Evolutionary conservation across 2,113 vertebrate species (phyloP), one percentile per base, ranked within the genome.

Genomic region (Coptodon rendalli): DNA sequence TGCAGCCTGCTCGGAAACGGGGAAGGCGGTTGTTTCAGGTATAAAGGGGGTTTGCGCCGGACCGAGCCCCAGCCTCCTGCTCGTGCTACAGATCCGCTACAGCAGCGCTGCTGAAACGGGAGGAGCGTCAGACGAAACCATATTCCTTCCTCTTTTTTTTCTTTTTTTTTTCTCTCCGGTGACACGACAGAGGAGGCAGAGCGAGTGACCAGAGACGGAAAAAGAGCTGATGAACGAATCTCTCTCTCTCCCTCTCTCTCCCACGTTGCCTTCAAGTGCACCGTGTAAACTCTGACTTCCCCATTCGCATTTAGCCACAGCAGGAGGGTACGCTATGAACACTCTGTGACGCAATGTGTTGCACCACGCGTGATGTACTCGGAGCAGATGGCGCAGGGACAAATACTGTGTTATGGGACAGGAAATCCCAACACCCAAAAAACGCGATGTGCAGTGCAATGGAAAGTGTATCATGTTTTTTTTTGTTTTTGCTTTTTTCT

Each of bases 51-150:
- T 90, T 90, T 66, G 83, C n/a, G 45, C 80, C 81, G 81, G 82
- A 91, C 85, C 88, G 83, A 91, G 87, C 81, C 84, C 76, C 89
- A 90, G 92, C 86, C 90, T 89, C 87, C 90, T 87, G 83, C 85
- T 85, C 89, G 68, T 17, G 12, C 73, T 9, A 80, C 16, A 83
- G 89, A 91, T 93, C 93, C 85, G 90, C 92, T 94, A 92, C 68
- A 91, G 92, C 85, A 61, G 90, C 86, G 84, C 92, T 84, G 63
- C 71, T 76, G 71, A 79, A 52, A 79, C 95, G 85, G 95, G 95
- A 94, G 94, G 95, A 93, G 92, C 92, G 91, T 92, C 92, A 54
- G 63, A 88, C 91, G 91, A 91, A 94, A 95, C 95, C 95, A 96
- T 95, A 92, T 93, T 94, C 94, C 95, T 95, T 94, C 94, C 93